Percentiles rank a stretch among this genome's conserved stretches.
phyloP scores from a whole-genome alignment of 2,113 vertebrate genomes.

The Bos indicus region DNA sequence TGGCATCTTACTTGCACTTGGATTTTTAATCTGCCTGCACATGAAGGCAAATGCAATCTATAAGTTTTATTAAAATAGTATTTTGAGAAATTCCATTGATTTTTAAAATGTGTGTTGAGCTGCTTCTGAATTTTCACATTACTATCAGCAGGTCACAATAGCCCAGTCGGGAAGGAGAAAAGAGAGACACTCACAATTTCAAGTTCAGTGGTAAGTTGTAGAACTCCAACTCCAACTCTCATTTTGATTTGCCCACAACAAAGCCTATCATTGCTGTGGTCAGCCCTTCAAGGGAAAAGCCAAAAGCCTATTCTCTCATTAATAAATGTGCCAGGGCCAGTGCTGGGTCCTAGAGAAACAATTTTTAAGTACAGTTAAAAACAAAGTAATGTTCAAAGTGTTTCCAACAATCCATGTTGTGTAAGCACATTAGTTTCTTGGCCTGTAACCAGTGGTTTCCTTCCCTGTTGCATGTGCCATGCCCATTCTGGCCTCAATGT shows the following conservation, averaged over 20 bases:
- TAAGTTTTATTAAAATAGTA: background rate
- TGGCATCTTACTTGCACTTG: background rate
- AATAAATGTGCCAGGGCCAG: background rate
- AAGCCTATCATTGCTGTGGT: constrained; percentile 21
- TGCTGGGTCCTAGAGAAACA: constrained; percentile 42
- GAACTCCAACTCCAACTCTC: background rate
- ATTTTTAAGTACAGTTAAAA: constrained; percentile 27
- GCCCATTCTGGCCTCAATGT: constrained; percentile 36
- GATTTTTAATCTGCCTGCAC: background rate
- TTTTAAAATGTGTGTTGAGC: background rate
- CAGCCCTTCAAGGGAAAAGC: constrained; percentile 38
- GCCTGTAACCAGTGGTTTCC: constrained; percentile 59
- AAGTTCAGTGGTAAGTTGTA: background rate
- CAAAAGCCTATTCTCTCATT: constrained; percentile 19
- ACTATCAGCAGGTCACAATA: background rate
- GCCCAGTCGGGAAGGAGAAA: background rate
- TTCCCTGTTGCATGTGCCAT: constrained; percentile 24
- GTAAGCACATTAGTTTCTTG: constrained; percentile 60
- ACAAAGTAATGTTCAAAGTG: constrained; percentile 61
- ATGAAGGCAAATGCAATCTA: background rate
- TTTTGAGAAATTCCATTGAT: background rate
- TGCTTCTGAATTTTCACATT: background rate
- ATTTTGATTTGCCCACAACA: constrained; percentile 13
- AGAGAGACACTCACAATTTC: background rate
- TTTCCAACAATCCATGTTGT: constrained; percentile 62